Evolutionary conservation across 2,797 vertebrate genomes (phyloP).

Genomic region (Eurystomus glaucurus): DNA sequence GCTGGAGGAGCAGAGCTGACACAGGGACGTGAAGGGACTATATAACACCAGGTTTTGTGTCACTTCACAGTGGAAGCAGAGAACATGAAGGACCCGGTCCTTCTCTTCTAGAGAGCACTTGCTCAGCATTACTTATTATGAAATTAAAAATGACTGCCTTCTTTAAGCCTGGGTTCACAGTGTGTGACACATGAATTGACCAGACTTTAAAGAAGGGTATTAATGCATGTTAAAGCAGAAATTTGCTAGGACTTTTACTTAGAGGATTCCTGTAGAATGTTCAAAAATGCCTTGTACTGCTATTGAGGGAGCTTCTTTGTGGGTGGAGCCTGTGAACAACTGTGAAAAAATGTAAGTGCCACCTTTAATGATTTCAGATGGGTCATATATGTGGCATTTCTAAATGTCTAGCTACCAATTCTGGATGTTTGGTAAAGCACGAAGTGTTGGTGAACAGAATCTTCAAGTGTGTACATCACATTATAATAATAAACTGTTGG

Average conservation of each 20-base stretch:
- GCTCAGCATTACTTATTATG: background rate
- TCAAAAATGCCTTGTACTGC: background rate
- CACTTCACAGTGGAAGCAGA: background rate
- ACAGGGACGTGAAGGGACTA: rapidly evolving
- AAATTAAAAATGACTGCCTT: background rate
- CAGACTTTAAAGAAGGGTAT: background rate
- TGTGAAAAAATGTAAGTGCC: background rate
- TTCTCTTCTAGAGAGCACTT: background rate
- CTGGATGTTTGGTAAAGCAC: background rate
- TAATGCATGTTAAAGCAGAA: background rate
- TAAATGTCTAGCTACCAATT: background rate
- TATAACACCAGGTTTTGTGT: background rate
- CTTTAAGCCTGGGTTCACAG: background rate
- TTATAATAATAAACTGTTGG: background rate
- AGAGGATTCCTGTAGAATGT: background rate
- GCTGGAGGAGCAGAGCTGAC: background rate
- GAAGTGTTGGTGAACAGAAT: background rate
- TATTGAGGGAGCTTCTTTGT: background rate
- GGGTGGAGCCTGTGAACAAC: background rate
- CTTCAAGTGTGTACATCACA: background rate
- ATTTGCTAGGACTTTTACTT: background rate
- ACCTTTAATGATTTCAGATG: background rate
- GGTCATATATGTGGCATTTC: background rate
- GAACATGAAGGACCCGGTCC: background rate
- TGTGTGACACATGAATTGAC: background rate